Conservation (phyloP, 2,113 vertebrate genomes). For the Macheiramphus alcinus region DNA sequence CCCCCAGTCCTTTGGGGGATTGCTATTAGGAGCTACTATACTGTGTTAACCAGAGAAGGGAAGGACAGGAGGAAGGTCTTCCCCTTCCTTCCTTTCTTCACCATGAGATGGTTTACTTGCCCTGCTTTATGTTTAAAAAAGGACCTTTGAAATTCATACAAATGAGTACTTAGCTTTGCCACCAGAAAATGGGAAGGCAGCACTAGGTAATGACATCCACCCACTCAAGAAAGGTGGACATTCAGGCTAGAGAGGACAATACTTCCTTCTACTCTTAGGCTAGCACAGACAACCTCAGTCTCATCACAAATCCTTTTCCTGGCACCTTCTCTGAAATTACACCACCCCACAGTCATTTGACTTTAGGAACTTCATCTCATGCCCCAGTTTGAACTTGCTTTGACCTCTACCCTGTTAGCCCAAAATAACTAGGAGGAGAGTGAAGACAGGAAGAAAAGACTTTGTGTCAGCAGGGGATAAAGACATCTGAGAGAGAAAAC, state of each 20-base stretch:
- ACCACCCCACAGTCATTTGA: background rate
- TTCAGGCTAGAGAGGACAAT: background rate
- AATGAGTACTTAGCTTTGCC: background rate
- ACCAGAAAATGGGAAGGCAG: background rate
- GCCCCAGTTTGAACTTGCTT: background rate
- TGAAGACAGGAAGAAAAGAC: background rate
- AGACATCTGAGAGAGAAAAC: background rate
- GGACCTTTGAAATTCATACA: background rate
- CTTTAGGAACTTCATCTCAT: background rate
- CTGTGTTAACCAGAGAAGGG: background rate
- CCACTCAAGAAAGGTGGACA: accelerated
- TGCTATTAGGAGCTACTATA: background rate
- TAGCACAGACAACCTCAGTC: background rate
- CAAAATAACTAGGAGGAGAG: background rate
- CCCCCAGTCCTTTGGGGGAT: background rate
- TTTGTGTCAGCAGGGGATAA: background rate
- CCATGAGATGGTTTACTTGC: background rate
- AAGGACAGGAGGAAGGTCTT: background rate
- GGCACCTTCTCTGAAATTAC: background rate
- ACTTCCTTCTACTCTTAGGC: background rate
- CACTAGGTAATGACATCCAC: background rate
- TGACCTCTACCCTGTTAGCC: background rate
- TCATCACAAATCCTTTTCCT: background rate
- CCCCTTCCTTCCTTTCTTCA: background rate
- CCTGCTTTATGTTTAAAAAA: background rate